phyloP scores from a whole-genome alignment of 37 sponge, comb jelly and placozoan genomes.

The Corticium candelabrum region DNA sequence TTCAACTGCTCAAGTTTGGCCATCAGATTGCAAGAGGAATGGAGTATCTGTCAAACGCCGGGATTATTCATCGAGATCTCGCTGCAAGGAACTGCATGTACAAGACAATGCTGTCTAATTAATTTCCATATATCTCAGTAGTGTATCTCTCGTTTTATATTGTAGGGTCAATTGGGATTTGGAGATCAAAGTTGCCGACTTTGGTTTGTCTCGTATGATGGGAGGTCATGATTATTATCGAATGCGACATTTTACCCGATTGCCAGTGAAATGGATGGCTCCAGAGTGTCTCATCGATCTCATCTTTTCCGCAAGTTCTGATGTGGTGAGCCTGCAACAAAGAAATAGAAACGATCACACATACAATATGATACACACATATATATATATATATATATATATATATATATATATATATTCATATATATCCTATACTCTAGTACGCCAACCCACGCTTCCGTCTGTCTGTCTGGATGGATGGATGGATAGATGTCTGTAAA shows the following conservation, averaged over 20 bases:
- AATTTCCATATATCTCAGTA: too few relatives aligned
- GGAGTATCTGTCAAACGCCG: conserved; percentile 25
- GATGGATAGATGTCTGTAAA: too few relatives aligned
- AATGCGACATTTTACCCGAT: conserved; percentile 19
- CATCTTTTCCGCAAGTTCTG: conserved; percentile 31
- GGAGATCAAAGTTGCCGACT: conserved; percentile 29
- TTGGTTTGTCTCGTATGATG: conserved; percentile 36
- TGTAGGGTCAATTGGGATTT: conserved; percentile 19
- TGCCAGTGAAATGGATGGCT: conserved; percentile 45
- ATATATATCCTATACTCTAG: too few relatives aligned
- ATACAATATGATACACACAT: too few relatives aligned
- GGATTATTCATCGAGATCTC: conserved; percentile 39
- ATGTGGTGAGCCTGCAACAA: too few relatives aligned
- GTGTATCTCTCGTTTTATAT: too few relatives aligned
- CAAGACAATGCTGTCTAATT: too few relatives aligned
- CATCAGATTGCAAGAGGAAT: conserved; percentile 36
- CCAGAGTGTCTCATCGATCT: conserved; percentile 37
- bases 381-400: too few relatives aligned
- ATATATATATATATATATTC: too few relatives aligned
- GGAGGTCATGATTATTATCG: conserved; percentile 22
- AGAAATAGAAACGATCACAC: too few relatives aligned
- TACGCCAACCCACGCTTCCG: too few relatives aligned
- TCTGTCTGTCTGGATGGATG: too few relatives aligned
- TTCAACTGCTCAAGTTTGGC: conserved; percentile 12
- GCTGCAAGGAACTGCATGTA: conserved; percentile 41